phyloP scores from a whole-genome alignment of 2,797 vertebrate species.

The Galaxias olidus region DNA sequence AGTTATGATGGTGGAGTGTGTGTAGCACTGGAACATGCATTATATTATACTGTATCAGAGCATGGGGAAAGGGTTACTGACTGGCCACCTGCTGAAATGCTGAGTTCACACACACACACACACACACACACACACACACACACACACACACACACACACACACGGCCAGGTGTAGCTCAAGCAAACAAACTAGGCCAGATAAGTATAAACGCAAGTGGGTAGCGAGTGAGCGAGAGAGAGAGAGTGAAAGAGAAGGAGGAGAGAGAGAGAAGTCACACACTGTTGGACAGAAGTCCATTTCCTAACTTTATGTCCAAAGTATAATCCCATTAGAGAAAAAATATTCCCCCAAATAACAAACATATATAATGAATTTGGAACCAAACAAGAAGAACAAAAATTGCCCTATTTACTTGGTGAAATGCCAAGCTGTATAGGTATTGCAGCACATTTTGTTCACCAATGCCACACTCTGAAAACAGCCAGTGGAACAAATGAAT shows the following conservation, averaged over 20 bases:
- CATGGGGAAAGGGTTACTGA: conserved; percentile 27
- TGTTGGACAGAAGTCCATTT: too few species aligned
- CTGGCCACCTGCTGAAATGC: conserved; percentile 41
- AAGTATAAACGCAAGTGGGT: background rate
- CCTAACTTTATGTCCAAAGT: too few species aligned
- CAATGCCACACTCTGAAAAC: too few species aligned
- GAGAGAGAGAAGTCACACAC: background rate
- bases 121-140: background rate
- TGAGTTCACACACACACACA: background rate
- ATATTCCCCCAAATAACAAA: too few species aligned
- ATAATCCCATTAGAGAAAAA: too few species aligned
- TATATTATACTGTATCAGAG: conserved; percentile 8
- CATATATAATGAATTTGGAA: too few species aligned
- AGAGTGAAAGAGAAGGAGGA: background rate
- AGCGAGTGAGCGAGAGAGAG: background rate
- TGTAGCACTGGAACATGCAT: conserved; percentile 12
- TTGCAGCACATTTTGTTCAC: too few species aligned
- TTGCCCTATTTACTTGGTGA: too few species aligned
- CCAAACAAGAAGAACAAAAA: too few species aligned
- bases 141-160: conserved; percentile 5
- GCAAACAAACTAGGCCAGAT: conserved; percentile 38
- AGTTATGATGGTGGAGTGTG: too few species aligned
- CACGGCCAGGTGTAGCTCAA: conserved; percentile 28
- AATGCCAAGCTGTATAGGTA: too few species aligned
- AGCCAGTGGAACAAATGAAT: too few species aligned